Conservation (phyloP, 1,140 invertebrate species). For the Tribolium castaneum region DNA sequence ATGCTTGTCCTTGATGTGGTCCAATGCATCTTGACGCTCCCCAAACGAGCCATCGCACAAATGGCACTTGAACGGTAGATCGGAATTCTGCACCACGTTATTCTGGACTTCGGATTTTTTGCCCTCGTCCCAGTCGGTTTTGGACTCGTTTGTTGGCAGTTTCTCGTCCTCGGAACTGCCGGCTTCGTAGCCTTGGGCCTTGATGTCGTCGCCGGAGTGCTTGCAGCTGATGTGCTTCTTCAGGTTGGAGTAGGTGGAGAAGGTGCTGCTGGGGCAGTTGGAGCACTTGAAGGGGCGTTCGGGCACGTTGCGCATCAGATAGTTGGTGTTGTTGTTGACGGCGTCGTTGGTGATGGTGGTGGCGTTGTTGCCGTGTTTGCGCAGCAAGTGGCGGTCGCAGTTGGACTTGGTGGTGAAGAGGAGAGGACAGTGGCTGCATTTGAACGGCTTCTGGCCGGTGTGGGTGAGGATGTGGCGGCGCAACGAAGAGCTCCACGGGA, state of each 20-base stretch:
- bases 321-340: slow-evolving; percentile 60
- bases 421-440: slow-evolving; percentile 90
- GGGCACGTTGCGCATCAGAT: slow-evolving; percentile 76
- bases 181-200: slow-evolving; percentile 64
- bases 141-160: slow-evolving; percentile 56
- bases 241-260: slow-evolving; percentile 83
- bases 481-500: slow-evolving; percentile 95
- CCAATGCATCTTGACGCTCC: slow-evolving; percentile 81
- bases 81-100: slow-evolving; percentile 63
- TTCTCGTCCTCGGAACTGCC: slow-evolving; percentile 64
- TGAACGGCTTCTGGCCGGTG: slow-evolving; percentile 96
- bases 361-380: slow-evolving; percentile 81
- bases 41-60: slow-evolving; percentile 88
- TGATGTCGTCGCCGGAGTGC: slow-evolving; percentile 67
- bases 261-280: slow-evolving; percentile 86
- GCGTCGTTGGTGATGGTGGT: slow-evolving; percentile 59
- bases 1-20: slow-evolving; percentile 83
- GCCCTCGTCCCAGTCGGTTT: slow-evolving; percentile 50
- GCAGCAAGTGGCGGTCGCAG: slow-evolving; percentile 91
- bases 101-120: slow-evolving; percentile 46
- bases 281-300: slow-evolving; percentile 88
- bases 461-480: slow-evolving; percentile 92
- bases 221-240: slow-evolving; percentile 82
- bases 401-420: slow-evolving; percentile 98
- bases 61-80: slow-evolving; percentile 92